Conservation (phyloP, 2,797 vertebrate species). For the Amblyopsis hoosieri region DNA sequence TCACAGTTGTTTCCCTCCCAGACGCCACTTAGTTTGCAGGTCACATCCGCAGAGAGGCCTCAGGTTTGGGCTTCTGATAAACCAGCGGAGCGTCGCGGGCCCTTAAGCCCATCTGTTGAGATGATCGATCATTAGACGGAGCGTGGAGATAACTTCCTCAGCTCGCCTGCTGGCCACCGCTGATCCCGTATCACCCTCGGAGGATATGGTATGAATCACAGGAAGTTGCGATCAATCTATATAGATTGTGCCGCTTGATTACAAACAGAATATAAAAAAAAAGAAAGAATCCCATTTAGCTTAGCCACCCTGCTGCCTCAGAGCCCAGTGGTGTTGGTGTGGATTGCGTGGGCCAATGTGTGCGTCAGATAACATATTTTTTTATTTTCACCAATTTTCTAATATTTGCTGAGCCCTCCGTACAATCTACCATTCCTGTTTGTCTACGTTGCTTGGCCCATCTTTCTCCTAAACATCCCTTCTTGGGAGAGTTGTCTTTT, state of each 20-base stretch:
- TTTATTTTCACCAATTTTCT: conserved; percentile 30
- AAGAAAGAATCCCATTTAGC: conserved; percentile 67
- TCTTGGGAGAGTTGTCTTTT: conserved; percentile 77
- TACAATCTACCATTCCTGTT: conserved; percentile 66
- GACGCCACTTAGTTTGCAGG: conserved; percentile 44
- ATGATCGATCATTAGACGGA: conserved; percentile 77
- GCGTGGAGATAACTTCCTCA: conserved; percentile 72
- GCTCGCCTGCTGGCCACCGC: conserved; percentile 66
- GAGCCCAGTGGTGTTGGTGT: conserved; percentile 41
- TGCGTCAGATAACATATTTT: conserved; percentile 49
- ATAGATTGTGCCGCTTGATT: conserved; percentile 76
- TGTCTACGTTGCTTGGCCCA: conserved; percentile 63
- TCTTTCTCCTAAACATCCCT: conserved; percentile 73
- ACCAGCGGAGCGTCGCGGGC: conserved; percentile 65
- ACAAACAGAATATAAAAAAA: conserved; percentile 47
- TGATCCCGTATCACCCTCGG: conserved; percentile 72
- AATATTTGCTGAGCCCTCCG: conserved; percentile 49
- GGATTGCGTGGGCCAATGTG: conserved; percentile 2
- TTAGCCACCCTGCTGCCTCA: conserved; percentile 57
- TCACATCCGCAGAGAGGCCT: conserved; percentile 46
- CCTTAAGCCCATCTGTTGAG: conserved; percentile 70
- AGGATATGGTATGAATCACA: conserved; percentile 79
- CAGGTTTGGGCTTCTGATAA: conserved; percentile 64
- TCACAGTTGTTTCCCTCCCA: not conserved
- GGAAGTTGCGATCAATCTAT: conserved; percentile 80